Conservation (phyloP, 2,113 vertebrate genomes). For the Semnornis frantzii region DNA sequence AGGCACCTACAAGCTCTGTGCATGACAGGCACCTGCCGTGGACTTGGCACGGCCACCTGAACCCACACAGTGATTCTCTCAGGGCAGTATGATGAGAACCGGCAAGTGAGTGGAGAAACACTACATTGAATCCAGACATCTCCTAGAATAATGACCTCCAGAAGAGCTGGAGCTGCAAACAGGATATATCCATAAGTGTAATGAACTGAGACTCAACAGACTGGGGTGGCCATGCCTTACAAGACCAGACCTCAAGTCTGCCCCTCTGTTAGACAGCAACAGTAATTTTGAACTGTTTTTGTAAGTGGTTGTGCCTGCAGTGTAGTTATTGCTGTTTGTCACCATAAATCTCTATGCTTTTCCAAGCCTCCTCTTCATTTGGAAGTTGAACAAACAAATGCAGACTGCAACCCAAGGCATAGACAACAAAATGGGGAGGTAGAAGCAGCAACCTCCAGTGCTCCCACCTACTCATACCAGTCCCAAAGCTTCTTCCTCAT, state of each 20-base stretch:
- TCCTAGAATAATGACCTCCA: background rate
- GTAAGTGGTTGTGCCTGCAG: background rate
- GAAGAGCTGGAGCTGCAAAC: background rate
- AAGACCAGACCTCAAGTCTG: background rate
- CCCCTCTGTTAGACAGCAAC: background rate
- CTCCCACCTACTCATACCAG: background rate
- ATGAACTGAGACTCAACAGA: background rate
- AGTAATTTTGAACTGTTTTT: background rate
- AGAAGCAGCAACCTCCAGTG: background rate
- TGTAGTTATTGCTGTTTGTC: background rate
- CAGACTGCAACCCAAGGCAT: background rate
- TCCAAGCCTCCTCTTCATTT: background rate
- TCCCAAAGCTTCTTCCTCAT: background rate
- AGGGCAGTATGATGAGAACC: background rate
- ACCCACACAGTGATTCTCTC: background rate
- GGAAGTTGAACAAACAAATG: background rate
- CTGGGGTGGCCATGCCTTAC: background rate
- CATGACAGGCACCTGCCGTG: rapidly evolving
- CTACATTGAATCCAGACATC: background rate
- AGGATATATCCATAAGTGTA: background rate
- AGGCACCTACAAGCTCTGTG: background rate
- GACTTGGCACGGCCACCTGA: background rate
- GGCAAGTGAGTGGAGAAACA: background rate
- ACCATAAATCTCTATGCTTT: constrained; percentile 7
- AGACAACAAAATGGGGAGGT: background rate